Evolutionary conservation across 2,113 vertebrate genomes (phyloP).

Genomic region (Cyanocitta stelleri): DNA sequence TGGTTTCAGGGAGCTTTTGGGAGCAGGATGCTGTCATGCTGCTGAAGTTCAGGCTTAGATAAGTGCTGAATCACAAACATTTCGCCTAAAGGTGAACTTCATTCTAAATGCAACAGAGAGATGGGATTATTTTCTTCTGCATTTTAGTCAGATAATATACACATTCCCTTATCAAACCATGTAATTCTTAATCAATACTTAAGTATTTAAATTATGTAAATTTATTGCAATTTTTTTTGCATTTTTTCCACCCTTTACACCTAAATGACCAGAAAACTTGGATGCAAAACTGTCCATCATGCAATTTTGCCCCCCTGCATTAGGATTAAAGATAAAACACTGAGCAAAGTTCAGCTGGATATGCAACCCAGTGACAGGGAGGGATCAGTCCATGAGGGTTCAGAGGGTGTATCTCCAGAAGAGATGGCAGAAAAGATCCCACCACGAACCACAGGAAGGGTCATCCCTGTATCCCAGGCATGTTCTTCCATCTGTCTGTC

Average conservation of each 20-base stretch:
- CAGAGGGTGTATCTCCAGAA: neutral
- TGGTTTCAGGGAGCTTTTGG: neutral
- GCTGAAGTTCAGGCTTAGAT: neutral
- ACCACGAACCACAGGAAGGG: neutral
- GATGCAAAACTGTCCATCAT: neutral
- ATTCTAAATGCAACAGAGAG: neutral
- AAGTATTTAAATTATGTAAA: neutral
- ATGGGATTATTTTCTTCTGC: neutral
- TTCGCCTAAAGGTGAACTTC: neutral
- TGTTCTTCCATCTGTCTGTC: neutral
- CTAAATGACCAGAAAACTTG: neutral
- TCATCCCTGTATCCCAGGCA: neutral
- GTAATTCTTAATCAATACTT: neutral
- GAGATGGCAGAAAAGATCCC: neutral
- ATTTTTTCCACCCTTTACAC: neutral
- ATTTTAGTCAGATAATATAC: neutral
- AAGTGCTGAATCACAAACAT: neutral
- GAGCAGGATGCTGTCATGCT: neutral
- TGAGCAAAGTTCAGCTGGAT: neutral
- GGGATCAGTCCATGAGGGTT: rapidly evolving
- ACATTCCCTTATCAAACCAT: neutral
- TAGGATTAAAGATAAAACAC: neutral
- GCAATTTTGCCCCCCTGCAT: neutral
- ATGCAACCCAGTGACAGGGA: neutral
- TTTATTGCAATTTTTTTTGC: rapidly evolving